Base-by-base conservation (phyloP, 2,888 invertebrate genomes). In the Timandra comae region DNA sequence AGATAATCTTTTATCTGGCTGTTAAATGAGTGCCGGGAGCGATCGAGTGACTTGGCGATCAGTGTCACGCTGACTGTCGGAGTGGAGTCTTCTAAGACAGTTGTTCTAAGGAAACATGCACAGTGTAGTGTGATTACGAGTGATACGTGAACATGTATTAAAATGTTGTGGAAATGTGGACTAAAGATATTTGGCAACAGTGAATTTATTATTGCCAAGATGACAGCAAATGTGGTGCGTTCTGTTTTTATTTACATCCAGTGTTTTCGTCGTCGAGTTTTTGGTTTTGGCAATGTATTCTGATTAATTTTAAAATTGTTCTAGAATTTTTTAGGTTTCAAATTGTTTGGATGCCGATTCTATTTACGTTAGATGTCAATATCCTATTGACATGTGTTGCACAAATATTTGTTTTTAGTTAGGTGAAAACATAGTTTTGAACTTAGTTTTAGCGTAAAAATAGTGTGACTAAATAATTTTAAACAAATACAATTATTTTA, bases 1-100 rank as follows among this genome's bases (percentile, higher is more conserved):
- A 78, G 79, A 80, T 82, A 77, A 81, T 82, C 77, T 78, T 80
- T 81, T 81, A 80, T 82, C 79, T 71, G 73, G 47, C 68, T 74
- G 79, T 80, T 82, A 76, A 81, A 75, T 78, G 77, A 76, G 73
- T 56, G 58, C 35, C 49, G 58, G 45, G 52, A 48, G 53, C 56
- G 60, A 53, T 56, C 60, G 55, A 46, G 47, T 38, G 57, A 68
- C 56, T 65, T 49, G 41, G 47, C 49, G 41, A 48, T 22, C 22
- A 22, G 22, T 22, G 22, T 9, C 9, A 4, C 9, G 8, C 7
- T 22, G 22, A 22, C 22, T 4, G 22, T 8, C 22, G 22, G 2
- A 8, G n/a, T 7, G 21, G 2, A n/a, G 5, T 22, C 22, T 22
- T 22, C 22, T n/a, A 8, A n/a, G 22, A 4, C 7, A 24, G 24